phyloP scores from a whole-genome alignment of 2,888 invertebrate genomes.

The Euspilapteryx auroguttella region DNA sequence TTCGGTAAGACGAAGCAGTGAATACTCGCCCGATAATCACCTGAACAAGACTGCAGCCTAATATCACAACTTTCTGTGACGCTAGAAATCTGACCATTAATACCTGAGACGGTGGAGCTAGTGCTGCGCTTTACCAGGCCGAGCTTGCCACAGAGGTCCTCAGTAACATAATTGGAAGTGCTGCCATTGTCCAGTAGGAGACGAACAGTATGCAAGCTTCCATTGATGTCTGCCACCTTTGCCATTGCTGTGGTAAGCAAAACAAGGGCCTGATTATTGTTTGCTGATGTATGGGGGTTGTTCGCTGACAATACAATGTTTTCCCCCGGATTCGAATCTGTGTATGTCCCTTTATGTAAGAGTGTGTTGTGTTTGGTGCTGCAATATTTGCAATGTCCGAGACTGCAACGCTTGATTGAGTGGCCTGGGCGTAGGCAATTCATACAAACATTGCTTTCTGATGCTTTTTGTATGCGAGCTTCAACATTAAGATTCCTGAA shows the following conservation, averaged over 20 bases:
- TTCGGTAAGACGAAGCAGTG: not conserved
- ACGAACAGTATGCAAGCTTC: not conserved
- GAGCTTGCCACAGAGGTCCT: not conserved
- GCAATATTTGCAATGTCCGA: constrained; percentile 10
- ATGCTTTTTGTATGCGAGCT: constrained; percentile 7
- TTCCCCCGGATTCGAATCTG: not conserved
- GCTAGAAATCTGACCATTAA: not conserved
- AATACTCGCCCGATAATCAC: not conserved
- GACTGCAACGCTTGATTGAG: constrained; percentile 5
- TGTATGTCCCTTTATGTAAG: constrained; percentile 7
- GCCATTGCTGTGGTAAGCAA: constrained; percentile 1
- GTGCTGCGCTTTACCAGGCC: constrained; percentile 1
- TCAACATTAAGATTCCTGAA: constrained; percentile 7
- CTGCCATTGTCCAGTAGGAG: constrained; percentile 2
- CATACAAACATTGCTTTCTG: constrained; percentile 7
- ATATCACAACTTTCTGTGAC: constrained; percentile 1
- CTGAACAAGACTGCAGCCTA: not conserved
- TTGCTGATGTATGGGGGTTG: constrained; percentile 1
- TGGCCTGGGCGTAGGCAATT: constrained; percentile 8
- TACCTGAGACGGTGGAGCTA: constrained; percentile 2
- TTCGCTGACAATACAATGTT: not conserved
- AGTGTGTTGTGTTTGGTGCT: constrained; percentile 9
- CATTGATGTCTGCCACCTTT: too few relatives aligned
- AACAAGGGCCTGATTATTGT: too few relatives aligned
- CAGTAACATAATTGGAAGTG: constrained; percentile 1